phyloP scores from a whole-genome alignment of 1,140 invertebrate species.

The Penaeus japonicus region DNA sequence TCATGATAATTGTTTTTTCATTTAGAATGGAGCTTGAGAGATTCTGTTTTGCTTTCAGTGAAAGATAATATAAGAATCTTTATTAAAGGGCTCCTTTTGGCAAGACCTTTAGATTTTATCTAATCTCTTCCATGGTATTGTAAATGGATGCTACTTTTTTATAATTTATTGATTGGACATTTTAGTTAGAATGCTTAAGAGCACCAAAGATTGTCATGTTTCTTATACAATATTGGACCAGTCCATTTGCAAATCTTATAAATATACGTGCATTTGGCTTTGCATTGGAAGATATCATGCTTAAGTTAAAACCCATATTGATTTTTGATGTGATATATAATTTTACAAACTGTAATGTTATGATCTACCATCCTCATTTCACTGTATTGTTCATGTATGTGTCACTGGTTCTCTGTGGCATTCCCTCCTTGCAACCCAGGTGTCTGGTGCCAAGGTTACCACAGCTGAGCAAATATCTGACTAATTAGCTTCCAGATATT shows the following conservation, averaged over 20 bases:
- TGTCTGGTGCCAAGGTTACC: not conserved
- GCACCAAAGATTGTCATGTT: slow-evolving; percentile 26
- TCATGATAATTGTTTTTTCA: not conserved
- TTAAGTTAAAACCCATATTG: slow-evolving; percentile 11
- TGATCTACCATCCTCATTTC: not conserved
- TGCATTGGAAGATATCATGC: slow-evolving; percentile 21
- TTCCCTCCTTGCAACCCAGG: slow-evolving; percentile 13
- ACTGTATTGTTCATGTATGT: slow-evolving; percentile 19
- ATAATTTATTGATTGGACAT: slow-evolving; percentile 19
- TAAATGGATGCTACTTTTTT: slow-evolving; percentile 18
- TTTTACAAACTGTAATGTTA: slow-evolving; percentile 22
- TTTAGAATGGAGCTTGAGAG: not conserved
- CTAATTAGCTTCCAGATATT: not conserved
- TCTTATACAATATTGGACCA: slow-evolving; percentile 50
- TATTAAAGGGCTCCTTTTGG: slow-evolving; percentile 29
- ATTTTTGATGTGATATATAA: slow-evolving; percentile 21
- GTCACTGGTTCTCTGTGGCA: slow-evolving; percentile 31
- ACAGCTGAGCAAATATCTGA: not conserved
- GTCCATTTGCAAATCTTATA: slow-evolving; percentile 26
- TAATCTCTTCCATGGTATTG: slow-evolving; percentile 21
- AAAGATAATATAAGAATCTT: slow-evolving; percentile 11
- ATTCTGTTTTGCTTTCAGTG: slow-evolving; percentile 7
- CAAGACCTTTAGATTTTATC: slow-evolving; percentile 15
- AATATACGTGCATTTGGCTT: slow-evolving; percentile 37
- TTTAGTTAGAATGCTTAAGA: slow-evolving; percentile 21